A percentile compares a stretch with the other conserved stretches of the same genome.
These are phyloP conservation scores for Syngnathus floridae DNA, from an alignment of 2,113 vertebrate species.

Conservation along the genomic window DNA sequence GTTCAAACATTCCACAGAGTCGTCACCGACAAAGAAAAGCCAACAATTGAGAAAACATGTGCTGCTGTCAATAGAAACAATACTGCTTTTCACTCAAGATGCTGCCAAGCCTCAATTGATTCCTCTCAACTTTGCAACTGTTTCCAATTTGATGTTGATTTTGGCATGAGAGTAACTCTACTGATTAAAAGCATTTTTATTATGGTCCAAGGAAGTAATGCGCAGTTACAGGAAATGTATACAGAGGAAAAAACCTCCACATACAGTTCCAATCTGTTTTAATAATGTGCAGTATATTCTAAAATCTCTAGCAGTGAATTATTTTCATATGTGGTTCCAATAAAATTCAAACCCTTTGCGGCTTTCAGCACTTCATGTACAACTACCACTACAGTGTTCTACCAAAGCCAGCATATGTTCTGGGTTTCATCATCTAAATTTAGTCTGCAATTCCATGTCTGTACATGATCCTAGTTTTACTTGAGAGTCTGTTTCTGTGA, in stretches of 20 bases:
- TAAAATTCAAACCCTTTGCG: conserved; percentile 34
- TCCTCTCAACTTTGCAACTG: conserved; percentile 10
- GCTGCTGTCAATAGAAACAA: conserved; percentile 9
- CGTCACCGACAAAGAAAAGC: neutral
- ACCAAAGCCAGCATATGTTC: conserved; percentile 41
- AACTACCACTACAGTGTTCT: conserved; percentile 55
- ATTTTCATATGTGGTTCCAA: conserved; percentile 29
- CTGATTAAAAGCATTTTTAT: conserved; percentile 16
- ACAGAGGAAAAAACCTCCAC: conserved; percentile 12
- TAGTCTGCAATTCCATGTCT: conserved; percentile 45
- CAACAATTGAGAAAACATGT: conserved; percentile 3
- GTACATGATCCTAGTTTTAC: conserved; percentile 38
- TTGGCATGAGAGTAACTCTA: conserved; percentile 16
- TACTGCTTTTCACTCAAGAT: conserved; percentile 9
- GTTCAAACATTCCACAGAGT: neutral
- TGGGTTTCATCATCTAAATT: conserved; percentile 60
- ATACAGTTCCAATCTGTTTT: conserved; percentile 16
- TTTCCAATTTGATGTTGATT: conserved; percentile 21
- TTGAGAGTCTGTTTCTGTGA: neutral
- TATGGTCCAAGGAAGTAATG: neutral
- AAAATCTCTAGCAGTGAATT: conserved; percentile 15
- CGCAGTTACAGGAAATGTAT: neutral
- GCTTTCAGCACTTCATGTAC: conserved; percentile 17
- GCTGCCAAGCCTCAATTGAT: conserved; percentile 3
- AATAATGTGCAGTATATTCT: conserved; percentile 13